Percentiles rank a stretch among this genome's conserved stretches.
Evolutionary conservation across 2,888 invertebrate genomes (phyloP).

Genomic region (Schizotus pectinicornis): DNA sequence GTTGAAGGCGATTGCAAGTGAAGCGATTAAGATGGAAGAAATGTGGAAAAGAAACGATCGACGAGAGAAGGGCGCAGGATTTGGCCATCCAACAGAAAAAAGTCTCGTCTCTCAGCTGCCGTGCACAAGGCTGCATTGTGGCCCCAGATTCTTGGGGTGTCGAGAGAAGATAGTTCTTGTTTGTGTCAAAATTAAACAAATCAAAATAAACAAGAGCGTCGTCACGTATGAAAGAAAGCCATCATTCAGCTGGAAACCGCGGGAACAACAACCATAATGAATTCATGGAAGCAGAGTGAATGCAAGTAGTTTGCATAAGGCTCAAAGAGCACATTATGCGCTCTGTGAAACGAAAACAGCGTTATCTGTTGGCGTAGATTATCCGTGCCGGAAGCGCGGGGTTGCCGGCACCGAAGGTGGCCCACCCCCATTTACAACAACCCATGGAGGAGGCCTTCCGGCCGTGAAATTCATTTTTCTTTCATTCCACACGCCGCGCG

Average conservation of each 20-base stretch:
- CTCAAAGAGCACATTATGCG: conserved; percentile 41
- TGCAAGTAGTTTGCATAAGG: conserved; percentile 41
- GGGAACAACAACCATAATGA: conserved; percentile 33
- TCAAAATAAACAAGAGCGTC: conserved; percentile 26
- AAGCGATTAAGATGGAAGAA: no score
- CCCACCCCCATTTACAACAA: conserved; percentile 25
- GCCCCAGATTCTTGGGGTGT: conserved; percentile 11
- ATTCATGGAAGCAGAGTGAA: conserved; percentile 36
- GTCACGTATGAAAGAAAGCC: conserved; percentile 16
- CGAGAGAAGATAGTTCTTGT: no score
- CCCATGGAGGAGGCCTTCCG: conserved; percentile 34
- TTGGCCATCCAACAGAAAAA: no score
- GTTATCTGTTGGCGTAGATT: conserved; percentile 36
- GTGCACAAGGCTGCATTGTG: conserved; percentile 2
- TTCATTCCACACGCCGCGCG: no score
- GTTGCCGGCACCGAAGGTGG: conserved; percentile 16
- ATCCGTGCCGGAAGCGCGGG: conserved; percentile 22
- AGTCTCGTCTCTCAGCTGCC: no score
- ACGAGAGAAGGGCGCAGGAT: no score
- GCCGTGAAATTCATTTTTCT: conserved; percentile 12
- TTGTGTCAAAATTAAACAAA: conserved; percentile 19
- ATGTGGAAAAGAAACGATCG: no score
- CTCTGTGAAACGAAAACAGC: conserved; percentile 42
- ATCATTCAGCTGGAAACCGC: conserved; percentile 26
- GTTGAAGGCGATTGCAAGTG: no score